Base-by-base conservation (phyloP, 2,797 vertebrate genomes). In the Onychomys torridus region DNA sequence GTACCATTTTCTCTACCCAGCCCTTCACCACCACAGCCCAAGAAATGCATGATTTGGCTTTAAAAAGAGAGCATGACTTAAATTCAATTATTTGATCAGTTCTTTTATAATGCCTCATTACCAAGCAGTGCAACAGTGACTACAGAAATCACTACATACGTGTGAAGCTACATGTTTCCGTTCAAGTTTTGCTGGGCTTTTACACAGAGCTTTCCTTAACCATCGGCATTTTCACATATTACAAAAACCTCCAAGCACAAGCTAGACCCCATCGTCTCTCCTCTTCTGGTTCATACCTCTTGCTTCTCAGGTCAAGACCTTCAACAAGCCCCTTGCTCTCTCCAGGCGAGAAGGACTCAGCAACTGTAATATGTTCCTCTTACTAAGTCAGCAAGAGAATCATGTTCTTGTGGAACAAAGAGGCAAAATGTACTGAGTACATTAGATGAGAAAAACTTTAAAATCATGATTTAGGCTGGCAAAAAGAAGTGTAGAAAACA, bases 21-120 rank as follows among this genome's bases (percentile, higher is more conserved):
- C 40, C 43, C 43, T 63, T 16, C 46, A 13, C 40, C 6, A 46
- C 10, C 57, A 55, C 16, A 75, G n/a, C 61, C 55, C 40, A 29
- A 94, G 63, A 89, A 59, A 37, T 2, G 25, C 65, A 75, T 63
- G 55, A 10, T 32, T 17, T 23, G 34, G 37, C 61, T 37, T 63
- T 76, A 65, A 82, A 69, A 84, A 59, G 5, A 59, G 25, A 49
- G 23, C 27, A 29, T 43, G 52, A 52, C 63, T 90, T 63, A 79
- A 67, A 84, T 29, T 40, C 61, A 52, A 5, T 27, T 55, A 79
- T 89, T 19, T 29, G 46, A 61, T 32, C 32, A 63, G 37, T 75
- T 88, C 29, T 3, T 61, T 82, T 84, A 76, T 94, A 86, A 71
- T 17, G 75, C 21, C 83, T 89, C 29, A 14, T 69, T 78, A 90